A percentile compares a stretch with the other conserved stretches of the same genome.
Evolutionary conservation across 2,113 vertebrate genomes (phyloP).

Genomic region (Erinaceus europaeus): DNA sequence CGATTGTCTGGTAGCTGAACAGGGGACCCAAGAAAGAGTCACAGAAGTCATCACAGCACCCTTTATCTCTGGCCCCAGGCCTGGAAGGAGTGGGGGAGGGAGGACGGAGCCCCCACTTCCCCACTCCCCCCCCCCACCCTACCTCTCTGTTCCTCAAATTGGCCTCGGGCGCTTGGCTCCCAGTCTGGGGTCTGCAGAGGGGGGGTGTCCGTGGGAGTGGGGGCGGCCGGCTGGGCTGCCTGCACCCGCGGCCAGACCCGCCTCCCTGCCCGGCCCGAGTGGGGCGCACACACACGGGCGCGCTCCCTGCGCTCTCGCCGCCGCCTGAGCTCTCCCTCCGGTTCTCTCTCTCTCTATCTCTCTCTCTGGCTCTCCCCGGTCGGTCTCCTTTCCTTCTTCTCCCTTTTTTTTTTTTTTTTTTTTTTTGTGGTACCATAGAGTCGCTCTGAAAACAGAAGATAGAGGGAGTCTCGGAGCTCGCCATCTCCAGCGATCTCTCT

Average conservation of each 20-base stretch:
- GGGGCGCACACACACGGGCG: slow-evolving; percentile 86
- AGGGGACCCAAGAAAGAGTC: no score
- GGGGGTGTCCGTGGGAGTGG: slow-evolving; percentile 62
- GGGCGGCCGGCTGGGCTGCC: slow-evolving; percentile 34
- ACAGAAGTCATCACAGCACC: slow-evolving; percentile 52
- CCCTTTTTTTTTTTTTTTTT: slow-evolving; percentile 64
- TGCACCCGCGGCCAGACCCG: no score
- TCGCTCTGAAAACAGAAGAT: slow-evolving; percentile 92
- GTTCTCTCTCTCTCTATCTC: slow-evolving; percentile 51
- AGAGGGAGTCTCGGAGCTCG: slow-evolving; percentile 89
- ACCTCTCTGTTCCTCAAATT: slow-evolving; percentile 44
- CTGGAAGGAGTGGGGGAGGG: neutral
- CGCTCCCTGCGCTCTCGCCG: slow-evolving; percentile 83
- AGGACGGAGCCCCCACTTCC: neutral
- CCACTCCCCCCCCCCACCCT: neutral
- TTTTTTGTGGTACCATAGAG: slow-evolving; percentile 85
- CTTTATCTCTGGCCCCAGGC: slow-evolving; percentile 1
- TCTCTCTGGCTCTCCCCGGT: slow-evolving; percentile 62
- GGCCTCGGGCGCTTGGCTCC: slow-evolving; percentile 25
- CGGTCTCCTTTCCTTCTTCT: slow-evolving; percentile 55
- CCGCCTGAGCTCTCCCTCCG: slow-evolving; percentile 41
- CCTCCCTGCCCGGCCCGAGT: slow-evolving; percentile 87
- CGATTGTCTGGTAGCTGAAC: no score
- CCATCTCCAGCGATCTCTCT: slow-evolving; percentile 86
- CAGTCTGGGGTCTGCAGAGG: slow-evolving; percentile 65